These are phyloP conservation scores for Euphonia xanthogaster DNA, from an alignment of 2,797 vertebrate genomes.

Conservation along the genomic window DNA sequence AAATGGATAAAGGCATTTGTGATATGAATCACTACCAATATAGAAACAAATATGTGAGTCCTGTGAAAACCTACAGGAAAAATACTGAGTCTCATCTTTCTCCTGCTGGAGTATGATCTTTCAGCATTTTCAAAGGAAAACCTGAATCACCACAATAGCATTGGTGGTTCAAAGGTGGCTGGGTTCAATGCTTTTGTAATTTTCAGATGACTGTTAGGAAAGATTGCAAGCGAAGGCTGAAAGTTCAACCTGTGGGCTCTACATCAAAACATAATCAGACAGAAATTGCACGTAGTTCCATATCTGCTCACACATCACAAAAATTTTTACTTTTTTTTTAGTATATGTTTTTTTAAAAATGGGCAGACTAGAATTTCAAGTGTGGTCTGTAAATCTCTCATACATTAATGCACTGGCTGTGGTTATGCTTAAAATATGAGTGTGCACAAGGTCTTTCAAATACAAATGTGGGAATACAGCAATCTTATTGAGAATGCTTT, in stretches of 20 bases:
- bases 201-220: conserved; percentile 22
- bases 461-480: neutral
- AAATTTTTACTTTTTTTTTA: neutral
- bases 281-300: neutral
- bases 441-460: neutral
- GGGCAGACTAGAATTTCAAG: neutral
- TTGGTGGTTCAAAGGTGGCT: conserved; percentile 14
- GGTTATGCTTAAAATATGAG: neutral
- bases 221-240: conserved; percentile 43
- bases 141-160: conserved; percentile 34
- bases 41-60: conserved; percentile 66
- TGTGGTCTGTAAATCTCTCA: neutral
- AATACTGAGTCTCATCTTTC: conserved; percentile 36
- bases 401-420: neutral
- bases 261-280: neutral
- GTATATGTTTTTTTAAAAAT: neutral
- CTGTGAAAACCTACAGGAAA: conserved; percentile 14
- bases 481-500: neutral
- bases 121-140: conserved; percentile 60
- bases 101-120: conserved; percentile 20
- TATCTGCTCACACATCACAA: neutral
- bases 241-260: neutral
- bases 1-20: conserved; percentile 78
- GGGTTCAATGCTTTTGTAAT: conserved; percentile 40
- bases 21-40: conserved; percentile 73